Evolutionary conservation across 2,797 vertebrate genomes (phyloP).

Genomic region (Pseudomugil tenellus): DNA sequence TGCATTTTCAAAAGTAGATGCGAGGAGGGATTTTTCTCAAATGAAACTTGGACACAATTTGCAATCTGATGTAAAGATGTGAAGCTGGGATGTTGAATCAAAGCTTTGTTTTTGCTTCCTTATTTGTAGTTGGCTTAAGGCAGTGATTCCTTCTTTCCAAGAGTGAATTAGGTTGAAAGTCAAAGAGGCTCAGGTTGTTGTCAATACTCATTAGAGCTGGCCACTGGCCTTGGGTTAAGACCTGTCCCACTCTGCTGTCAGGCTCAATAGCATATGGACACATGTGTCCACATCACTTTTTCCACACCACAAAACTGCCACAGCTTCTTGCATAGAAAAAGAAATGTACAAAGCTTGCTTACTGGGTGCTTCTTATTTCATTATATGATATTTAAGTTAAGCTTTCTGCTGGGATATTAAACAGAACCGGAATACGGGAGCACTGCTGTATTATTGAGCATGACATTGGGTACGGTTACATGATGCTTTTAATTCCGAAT

Average conservation of each 20-base stretch:
- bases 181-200: conserved; percentile 79
- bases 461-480: too few relatives aligned
- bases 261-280: conserved; percentile 51
- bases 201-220: conserved; percentile 79
- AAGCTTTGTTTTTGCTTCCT: conserved; percentile 63
- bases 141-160: conserved; percentile 69
- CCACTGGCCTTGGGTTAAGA: conserved; percentile 69
- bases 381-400: conserved; percentile 28
- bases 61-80: conserved; percentile 32
- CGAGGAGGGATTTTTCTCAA: background rate
- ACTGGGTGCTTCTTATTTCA: conserved; percentile 3
- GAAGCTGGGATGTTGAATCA: conserved; percentile 51
- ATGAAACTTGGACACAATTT: conserved; percentile 30
- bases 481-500: too few relatives aligned
- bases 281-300: conserved; percentile 57
- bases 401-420: conserved; percentile 11
- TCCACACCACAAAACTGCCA: conserved; percentile 38
- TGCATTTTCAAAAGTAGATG: conserved; percentile 28
- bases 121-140: conserved; percentile 68
- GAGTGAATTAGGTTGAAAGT: conserved; percentile 80
- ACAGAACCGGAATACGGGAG: background rate
- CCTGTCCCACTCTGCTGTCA: conserved; percentile 62
- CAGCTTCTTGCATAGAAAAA: conserved; percentile 17
- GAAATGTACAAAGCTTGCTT: background rate
- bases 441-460: conserved; percentile 4